Base-by-base conservation (phyloP, 2,888 invertebrate species). In the Caenorhabditis parvicauda region DNA sequence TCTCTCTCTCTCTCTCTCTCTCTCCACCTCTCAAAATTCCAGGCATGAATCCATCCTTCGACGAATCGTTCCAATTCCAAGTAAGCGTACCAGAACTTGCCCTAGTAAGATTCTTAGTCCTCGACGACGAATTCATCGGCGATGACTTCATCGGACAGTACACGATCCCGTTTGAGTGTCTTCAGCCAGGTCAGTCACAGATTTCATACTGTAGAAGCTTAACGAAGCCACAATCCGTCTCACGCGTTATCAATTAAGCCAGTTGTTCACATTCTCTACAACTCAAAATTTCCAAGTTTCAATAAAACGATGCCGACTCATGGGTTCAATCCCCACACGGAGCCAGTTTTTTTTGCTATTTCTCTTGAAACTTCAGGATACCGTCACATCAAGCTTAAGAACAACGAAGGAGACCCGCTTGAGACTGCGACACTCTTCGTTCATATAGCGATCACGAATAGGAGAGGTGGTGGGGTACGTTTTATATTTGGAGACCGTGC, bases 121-220 rank as follows among this genome's bases (percentile, higher is more conserved):
- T 86, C 37, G 87, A 87, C 75, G 84, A 85, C 70, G 84, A 85
- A 37, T 84, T 75, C 67, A 84, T 85, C 80, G 84, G 84, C 2
- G 86, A 87, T 77, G 86, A 87, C 72, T 87, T 87, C 75, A 87
- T 87, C 70, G 86, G 86, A 4, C 86, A 87, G 75, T 86, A 84
- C 73, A 85, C 86, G n/a, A 83, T 86, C 59, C 86, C 86, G 14
- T 85, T 87, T 74, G 84, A 84, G 58, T 86, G 86, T 74, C 82
- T 87, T 69, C 85, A 85, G 72, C 84, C 85, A 67, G 86, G 86
- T 86, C 73, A 43, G 47, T 32, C 17, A 4, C 49, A 14, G 14
- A 22, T 42, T 22, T 24, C 3, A 22, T 17, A 19, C 17, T 17
- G 17, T 12, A 19, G 24, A 43, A 19, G 24, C 24, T 43, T 24